A percentile compares a stretch with the other conserved stretches of the same genome.
phyloP scores from a whole-genome alignment of 2,113 vertebrate species.

The Condylura cristata region DNA sequence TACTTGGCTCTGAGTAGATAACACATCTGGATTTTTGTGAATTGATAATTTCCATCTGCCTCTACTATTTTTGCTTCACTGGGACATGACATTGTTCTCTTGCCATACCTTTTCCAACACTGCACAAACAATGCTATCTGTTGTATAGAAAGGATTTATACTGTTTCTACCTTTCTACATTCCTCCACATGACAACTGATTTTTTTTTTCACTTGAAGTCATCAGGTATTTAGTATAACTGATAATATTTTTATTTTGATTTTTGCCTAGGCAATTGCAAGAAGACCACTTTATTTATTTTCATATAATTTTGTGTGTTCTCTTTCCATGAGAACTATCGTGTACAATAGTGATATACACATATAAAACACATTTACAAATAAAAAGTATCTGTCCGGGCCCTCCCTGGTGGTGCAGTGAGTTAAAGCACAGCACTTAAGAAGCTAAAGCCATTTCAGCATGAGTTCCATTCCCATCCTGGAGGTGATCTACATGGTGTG shows the following conservation, averaged over 20 bases:
- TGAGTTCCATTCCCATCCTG: too few relatives aligned
- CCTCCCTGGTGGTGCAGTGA: too few relatives aligned
- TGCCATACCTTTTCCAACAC: neutral
- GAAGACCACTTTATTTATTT: constrained; percentile 21
- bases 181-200: neutral
- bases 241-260: constrained; percentile 35
- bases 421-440: too few relatives aligned
- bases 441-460: too few relatives aligned
- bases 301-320: neutral
- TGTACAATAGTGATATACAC: neutral
- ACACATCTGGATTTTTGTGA: constrained; percentile 65
- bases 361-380: neutral
- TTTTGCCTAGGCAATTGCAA: neutral
- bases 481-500: too few relatives aligned
- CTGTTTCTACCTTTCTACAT: neutral
- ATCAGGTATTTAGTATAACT: constrained; percentile 9
- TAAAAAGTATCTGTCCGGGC: neutral
- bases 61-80: constrained; percentile 41
- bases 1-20: neutral
- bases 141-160: neutral
- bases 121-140: neutral
- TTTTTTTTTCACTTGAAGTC: constrained; percentile 27
- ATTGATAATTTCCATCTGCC: constrained; percentile 41
- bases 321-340: neutral
- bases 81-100: constrained; percentile 38